Conservation (phyloP, 2,113 vertebrate species). For the Galeopterus variegatus region DNA sequence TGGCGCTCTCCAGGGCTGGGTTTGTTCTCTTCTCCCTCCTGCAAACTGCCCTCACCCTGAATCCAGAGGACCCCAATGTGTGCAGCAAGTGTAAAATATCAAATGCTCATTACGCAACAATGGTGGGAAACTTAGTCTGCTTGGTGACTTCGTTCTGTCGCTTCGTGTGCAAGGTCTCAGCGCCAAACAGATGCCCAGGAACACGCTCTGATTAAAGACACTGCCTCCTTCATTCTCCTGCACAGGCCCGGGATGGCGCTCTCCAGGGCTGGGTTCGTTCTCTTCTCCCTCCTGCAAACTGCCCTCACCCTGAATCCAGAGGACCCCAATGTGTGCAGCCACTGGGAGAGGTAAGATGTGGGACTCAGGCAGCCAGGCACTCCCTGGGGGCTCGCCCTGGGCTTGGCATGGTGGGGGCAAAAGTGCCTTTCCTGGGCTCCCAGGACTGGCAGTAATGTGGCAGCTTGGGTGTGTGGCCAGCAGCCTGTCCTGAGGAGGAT, state of each 20-base stretch:
- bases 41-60: constrained; percentile 89
- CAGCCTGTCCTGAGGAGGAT: background rate
- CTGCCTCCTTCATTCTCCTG: constrained; percentile 39
- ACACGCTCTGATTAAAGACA: background rate
- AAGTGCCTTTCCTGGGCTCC: background rate
- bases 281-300: constrained; percentile 87
- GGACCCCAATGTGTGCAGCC: constrained; percentile 99
- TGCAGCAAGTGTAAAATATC: constrained; percentile 89
- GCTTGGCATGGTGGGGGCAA: background rate
- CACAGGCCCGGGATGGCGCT: constrained; percentile 90
- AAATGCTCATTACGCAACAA: background rate
- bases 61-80: constrained; percentile 99
- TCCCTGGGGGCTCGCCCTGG: background rate
- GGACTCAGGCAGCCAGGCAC: constrained; percentile 24
- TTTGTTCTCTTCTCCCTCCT: constrained; percentile 88
- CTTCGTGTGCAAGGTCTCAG: background rate
- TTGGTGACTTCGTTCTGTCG: background rate
- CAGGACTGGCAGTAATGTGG: background rate
- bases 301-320: constrained; percentile 95
- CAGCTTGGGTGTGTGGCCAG: background rate
- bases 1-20: constrained; percentile 88
- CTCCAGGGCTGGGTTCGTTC: constrained; percentile 83
- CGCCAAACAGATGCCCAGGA: background rate
- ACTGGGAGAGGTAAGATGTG: constrained; percentile 97
- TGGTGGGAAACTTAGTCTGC: background rate